These are phyloP conservation scores for Campopleginae sp. DNA, from an alignment of 2,888 invertebrate species.

Conservation along the genomic window DNA sequence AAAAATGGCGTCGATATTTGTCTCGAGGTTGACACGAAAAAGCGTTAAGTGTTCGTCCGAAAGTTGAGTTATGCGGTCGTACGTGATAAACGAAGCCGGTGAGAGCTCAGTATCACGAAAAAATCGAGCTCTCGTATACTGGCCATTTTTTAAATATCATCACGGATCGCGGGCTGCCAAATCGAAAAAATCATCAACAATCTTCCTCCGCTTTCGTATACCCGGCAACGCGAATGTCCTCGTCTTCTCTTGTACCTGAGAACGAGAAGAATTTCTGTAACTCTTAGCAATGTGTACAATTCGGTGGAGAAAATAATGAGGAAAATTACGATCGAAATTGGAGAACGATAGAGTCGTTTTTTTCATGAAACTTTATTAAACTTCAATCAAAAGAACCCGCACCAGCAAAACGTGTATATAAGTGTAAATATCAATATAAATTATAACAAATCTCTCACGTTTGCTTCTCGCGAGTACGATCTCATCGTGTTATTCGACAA, in stretches of 20 bases:
- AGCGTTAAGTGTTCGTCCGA: constrained; percentile 39
- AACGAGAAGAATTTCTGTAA: not conserved
- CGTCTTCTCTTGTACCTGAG: constrained; percentile 41
- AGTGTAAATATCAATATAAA: not conserved
- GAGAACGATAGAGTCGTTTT: not conserved
- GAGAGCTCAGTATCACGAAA: constrained; percentile 50
- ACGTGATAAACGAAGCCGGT: constrained; percentile 41
- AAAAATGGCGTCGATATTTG: constrained; percentile 12
- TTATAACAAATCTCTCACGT: not conserved
- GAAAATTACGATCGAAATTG: not conserved
- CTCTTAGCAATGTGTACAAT: not conserved
- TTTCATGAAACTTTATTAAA: not conserved
- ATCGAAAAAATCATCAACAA: not conserved
- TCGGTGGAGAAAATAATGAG: not conserved
- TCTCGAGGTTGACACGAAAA: constrained; percentile 12
- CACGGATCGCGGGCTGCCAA: not conserved
- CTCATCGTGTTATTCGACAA: not conserved
- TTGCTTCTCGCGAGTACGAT: not conserved
- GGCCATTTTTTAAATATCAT: constrained; percentile 33
- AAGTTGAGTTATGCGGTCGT: constrained; percentile 57
- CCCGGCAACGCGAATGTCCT: constrained; percentile 5
- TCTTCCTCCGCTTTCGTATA: not conserved
- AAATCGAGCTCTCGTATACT: constrained; percentile 42
- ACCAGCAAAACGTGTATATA: constrained; percentile 1
- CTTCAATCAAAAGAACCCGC: not conserved